Conservation (phyloP, 2,113 vertebrate genomes). For the Podilymbus podiceps region DNA sequence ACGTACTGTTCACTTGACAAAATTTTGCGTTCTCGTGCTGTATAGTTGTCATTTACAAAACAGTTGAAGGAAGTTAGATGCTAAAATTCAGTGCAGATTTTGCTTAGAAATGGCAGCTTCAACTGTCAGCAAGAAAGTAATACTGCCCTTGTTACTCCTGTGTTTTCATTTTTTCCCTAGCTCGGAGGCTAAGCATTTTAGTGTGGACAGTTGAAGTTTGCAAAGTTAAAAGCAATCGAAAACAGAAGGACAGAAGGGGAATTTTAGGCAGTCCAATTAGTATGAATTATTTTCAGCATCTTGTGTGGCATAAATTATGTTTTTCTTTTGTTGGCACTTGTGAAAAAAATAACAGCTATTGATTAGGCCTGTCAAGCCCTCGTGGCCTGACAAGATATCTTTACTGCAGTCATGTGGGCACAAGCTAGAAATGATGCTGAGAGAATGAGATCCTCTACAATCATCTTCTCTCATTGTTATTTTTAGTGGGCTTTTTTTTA, state of each 20-base stretch:
- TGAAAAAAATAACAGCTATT: slow-evolving; percentile 60
- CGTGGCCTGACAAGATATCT: slow-evolving; percentile 50
- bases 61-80: neutral
- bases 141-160: slow-evolving; percentile 34
- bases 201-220: slow-evolving; percentile 38
- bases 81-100: slow-evolving; percentile 24
- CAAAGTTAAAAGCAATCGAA: neutral
- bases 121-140: slow-evolving; percentile 39
- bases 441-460: slow-evolving; percentile 54
- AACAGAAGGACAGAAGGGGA: slow-evolving; percentile 39
- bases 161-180: slow-evolving; percentile 37
- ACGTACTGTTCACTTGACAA: neutral
- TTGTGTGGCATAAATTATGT: slow-evolving; percentile 49
- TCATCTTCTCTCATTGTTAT: slow-evolving; percentile 56
- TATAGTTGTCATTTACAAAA: neutral
- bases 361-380: slow-evolving; percentile 50
- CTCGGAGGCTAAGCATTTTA: slow-evolving; percentile 34
- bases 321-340: slow-evolving; percentile 55
- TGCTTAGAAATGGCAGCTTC: slow-evolving; percentile 19
- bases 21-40: neutral
- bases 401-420: slow-evolving; percentile 25
- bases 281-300: slow-evolving; percentile 50
- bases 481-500: slow-evolving; percentile 58
- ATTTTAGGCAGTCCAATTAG: slow-evolving; percentile 39
- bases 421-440: slow-evolving; percentile 28